phyloP scores from a whole-genome alignment of 2,113 vertebrate species.

The Sylvilagus bachmani region DNA sequence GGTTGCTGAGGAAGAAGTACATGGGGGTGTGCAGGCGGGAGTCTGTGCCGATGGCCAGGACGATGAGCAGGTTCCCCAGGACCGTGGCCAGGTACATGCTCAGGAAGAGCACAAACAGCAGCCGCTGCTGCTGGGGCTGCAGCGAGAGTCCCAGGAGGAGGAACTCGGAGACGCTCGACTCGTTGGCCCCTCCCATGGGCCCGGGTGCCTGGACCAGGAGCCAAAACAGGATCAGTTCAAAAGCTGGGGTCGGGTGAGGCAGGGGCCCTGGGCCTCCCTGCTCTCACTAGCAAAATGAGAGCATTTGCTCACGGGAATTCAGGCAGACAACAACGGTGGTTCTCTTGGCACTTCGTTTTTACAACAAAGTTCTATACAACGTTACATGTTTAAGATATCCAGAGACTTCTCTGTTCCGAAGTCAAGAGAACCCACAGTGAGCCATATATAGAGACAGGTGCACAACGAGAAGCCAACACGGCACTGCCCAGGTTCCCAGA shows the following conservation, averaged over 20 bases:
- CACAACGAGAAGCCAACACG: not conserved
- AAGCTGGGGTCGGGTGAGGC: not conserved
- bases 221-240: too few relatives aligned
- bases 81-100: conserved; percentile 69
- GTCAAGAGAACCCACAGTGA: not conserved
- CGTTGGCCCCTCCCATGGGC: conserved; percentile 30
- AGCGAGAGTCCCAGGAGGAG: conserved; percentile 78
- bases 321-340: too few relatives aligned
- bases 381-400: not conserved
- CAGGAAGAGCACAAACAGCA: conserved; percentile 81
- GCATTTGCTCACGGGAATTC: not conserved
- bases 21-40: conserved; percentile 77
- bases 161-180: conserved; percentile 8
- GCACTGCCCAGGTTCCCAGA: too few relatives aligned
- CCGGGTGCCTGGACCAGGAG: not conserved
- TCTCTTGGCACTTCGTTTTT: too few relatives aligned
- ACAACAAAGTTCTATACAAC: not conserved
- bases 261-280: too few relatives aligned
- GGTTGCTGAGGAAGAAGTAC: conserved; percentile 83
- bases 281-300: not conserved
- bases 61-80: conserved; percentile 74
- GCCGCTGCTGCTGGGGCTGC: conserved; percentile 39
- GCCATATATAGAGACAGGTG: not conserved
- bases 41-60: conserved; percentile 54
- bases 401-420: not conserved